Evolutionary conservation across 2,888 invertebrate species (phyloP).

Genomic region (Hyposoter didymator): DNA sequence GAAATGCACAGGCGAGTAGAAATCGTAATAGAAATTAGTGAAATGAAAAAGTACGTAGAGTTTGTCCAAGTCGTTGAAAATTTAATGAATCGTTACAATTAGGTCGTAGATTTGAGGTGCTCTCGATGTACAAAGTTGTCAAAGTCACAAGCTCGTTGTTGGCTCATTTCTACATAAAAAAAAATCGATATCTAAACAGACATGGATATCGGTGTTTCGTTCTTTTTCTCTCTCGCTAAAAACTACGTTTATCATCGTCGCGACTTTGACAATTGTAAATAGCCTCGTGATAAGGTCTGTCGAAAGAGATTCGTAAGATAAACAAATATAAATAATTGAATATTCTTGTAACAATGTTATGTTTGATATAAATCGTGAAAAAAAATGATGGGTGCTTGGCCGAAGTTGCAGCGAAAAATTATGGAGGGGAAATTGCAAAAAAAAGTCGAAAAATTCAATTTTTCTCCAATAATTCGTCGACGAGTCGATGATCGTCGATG

Average conservation of each 20-base stretch:
- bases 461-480: conserved; percentile 39
- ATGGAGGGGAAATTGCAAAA: conserved; percentile 20
- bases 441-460: background rate
- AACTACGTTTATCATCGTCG: conserved; percentile 16
- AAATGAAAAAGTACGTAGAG: conserved; percentile 19
- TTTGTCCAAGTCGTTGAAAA: conserved; percentile 25
- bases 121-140: conserved; percentile 46
- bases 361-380: conserved; percentile 63
- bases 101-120: conserved; percentile 52
- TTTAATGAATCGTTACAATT: conserved; percentile 56
- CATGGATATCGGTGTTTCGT: background rate
- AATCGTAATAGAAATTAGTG: conserved; percentile 34
- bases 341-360: conserved; percentile 67
- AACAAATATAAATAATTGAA: conserved; percentile 43
- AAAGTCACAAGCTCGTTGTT: conserved; percentile 36
- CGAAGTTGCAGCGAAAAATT: conserved; percentile 45
- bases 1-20: background rate
- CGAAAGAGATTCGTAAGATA: conserved; percentile 43
- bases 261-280: conserved; percentile 60
- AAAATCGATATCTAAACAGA: background rate
- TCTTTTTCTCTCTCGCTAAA: conserved; percentile 41
- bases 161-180: conserved; percentile 20
- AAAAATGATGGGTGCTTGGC: conserved; percentile 63
- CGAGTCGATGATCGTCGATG: conserved; percentile 28
- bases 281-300: conserved; percentile 57